These are phyloP conservation scores for Zophobas atratus DNA, from an alignment of 1,140 invertebrate species.

Conservation along the genomic window DNA sequence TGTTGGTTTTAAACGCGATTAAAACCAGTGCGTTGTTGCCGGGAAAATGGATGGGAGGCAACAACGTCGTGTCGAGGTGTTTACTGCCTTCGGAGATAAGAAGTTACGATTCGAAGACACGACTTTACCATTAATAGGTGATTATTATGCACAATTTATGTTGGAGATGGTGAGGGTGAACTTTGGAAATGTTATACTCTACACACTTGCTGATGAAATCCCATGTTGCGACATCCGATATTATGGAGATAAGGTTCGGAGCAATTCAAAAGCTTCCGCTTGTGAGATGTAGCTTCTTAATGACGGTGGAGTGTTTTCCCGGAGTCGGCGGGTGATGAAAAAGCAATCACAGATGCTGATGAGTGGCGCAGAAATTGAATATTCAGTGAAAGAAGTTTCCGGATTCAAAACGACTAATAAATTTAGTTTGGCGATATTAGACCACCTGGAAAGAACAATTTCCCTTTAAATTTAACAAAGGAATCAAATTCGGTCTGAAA, in stretches of 20 bases:
- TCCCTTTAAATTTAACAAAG: not conserved
- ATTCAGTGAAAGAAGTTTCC: slow-evolving; percentile 1
- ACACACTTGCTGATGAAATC: not conserved
- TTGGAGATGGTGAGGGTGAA: too few relatives aligned
- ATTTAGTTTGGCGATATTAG: not conserved
- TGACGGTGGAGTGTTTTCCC: not conserved
- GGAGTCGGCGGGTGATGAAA: not conserved
- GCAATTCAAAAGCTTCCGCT: not conserved
- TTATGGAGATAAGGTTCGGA: not conserved
- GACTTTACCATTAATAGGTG: not conserved
- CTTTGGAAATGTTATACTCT: too few relatives aligned
- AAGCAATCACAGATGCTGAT: not conserved
- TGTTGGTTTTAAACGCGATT: not conserved
- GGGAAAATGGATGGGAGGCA: not conserved
- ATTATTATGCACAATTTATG: not conserved
- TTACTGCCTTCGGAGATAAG: not conserved
- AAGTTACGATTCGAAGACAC: not conserved
- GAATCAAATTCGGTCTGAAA: not conserved
- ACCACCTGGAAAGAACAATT: too few relatives aligned
- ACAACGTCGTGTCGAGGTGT: not conserved
- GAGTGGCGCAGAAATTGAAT: not conserved
- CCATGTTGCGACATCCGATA: not conserved
- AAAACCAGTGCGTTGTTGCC: not conserved
- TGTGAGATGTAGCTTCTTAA: not conserved
- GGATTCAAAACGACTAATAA: not conserved